Base-by-base conservation (phyloP, 2,888 invertebrate species). In the Drosophila quasianomalipes region DNA sequence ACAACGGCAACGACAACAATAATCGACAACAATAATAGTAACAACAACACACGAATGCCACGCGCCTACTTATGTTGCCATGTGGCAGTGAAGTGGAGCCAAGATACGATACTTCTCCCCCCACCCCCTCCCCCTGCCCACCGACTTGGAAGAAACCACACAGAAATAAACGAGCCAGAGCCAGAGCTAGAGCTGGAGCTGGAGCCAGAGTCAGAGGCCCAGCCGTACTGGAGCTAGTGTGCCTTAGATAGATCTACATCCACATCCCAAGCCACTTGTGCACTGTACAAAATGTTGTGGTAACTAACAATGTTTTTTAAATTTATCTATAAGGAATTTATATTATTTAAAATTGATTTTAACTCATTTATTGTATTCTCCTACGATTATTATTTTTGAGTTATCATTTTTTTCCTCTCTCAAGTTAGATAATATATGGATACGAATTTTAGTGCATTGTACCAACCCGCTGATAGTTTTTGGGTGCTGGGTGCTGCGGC, bases 21-120 rank as follows among this genome's bases (percentile, higher is more conserved):
- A 88, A 85, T 85, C 86, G 89, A 84, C 89, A 89, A 86, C 89
- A 86, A 86, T 84, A 85, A 89, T 86, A 84, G 84, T 85, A 88
- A 85, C 89, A 85, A 85, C 86, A 87, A 88, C 91, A 91, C 91
- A 92, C 90, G 92, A 92, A 85, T 91, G 91, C 91, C 92, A 92
- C 92, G 92, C 92, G 92, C 92, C 92, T 91, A 90, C 87, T 90
- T 89, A 90, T 86, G 85, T 85, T 85, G 87, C 90, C 88, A 85
- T 87, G 90, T 84, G 90, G 86, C 90, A 89, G 87, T 89, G 85
- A 89, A 86, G 89, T 86, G 89, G 74, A 77, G 86, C 86, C 75
- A 44, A 31, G 70, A 78, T 70, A 63, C 82, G 74, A 73, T 70
- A 63, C 79, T 70, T 70, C 66, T 3, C 74, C 81, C 76, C 49